A percentile compares a stretch with the other conserved stretches of the same genome.
Evolutionary conservation across 2,888 invertebrate species (phyloP).

Genomic region (Xylota sylvarum): DNA sequence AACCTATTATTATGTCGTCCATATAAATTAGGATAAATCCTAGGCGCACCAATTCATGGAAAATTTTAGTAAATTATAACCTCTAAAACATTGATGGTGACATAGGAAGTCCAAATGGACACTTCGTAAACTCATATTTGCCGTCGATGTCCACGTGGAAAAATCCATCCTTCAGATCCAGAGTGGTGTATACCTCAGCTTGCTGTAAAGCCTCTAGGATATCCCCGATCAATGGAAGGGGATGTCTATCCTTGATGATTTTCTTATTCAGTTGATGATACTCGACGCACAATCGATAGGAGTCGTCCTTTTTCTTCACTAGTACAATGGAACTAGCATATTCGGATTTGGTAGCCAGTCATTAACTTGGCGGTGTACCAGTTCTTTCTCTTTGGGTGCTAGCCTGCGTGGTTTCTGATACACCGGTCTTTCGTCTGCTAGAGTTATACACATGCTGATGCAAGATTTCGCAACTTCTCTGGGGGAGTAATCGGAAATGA

Average conservation of each 20-base stretch:
- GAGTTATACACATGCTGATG: too few species aligned
- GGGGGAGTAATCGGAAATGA: too few species aligned
- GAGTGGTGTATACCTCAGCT: too few species aligned
- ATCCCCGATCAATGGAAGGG: slow-evolving; percentile 43
- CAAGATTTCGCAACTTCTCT: too few species aligned
- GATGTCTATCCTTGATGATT: neutral
- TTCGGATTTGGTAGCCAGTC: neutral
- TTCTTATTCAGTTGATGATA: slow-evolving; percentile 68
- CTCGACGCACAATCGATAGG: neutral
- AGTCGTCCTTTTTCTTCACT: neutral
- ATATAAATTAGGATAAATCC: too few species aligned
- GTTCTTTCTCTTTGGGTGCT: neutral
- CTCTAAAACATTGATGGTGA: slow-evolving; percentile 80
- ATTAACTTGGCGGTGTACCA: neutral
- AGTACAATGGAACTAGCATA: neutral
- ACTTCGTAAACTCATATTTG: slow-evolving; percentile 81
- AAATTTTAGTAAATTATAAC: slow-evolving; percentile 28
- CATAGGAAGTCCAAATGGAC: slow-evolving; percentile 82
- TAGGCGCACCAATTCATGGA: slow-evolving; percentile 1
- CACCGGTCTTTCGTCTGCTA: too few species aligned
- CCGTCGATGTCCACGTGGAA: slow-evolving; percentile 45
- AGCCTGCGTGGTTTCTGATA: too few species aligned
- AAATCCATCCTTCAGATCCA: slow-evolving; percentile 65
- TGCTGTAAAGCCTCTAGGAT: slow-evolving; percentile 75
- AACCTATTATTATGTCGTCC: neutral